Evolutionary conservation across 2,113 vertebrate genomes (phyloP).

Genomic region (Diadophis punctatus): DNA sequence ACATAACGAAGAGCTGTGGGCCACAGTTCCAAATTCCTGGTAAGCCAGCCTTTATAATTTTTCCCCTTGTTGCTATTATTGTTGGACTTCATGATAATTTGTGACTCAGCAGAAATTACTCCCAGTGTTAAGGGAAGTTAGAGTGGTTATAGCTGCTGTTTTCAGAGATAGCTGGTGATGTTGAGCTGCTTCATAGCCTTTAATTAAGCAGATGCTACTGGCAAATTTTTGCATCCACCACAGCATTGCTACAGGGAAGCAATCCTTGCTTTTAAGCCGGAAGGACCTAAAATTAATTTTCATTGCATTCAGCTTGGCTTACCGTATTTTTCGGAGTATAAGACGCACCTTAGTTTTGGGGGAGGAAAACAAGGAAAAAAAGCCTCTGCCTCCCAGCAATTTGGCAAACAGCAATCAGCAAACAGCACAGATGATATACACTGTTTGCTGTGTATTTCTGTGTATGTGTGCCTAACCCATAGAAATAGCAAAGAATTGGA

Average conservation of each 20-base stretch:
- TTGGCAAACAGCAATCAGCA: no score
- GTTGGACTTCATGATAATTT: constrained; percentile 35
- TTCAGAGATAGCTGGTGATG: constrained; percentile 30
- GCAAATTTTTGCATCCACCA: constrained; percentile 21
- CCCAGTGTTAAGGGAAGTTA: constrained; percentile 11
- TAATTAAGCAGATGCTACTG: constrained; percentile 1
- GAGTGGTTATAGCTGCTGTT: constrained; percentile 31
- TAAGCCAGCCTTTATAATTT: constrained; percentile 8
- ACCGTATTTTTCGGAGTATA: no score
- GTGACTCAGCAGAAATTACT: constrained; percentile 63
- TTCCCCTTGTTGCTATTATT: constrained; percentile 22
- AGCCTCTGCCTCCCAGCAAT: no score
- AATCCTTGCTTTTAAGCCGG: constrained; percentile 15
- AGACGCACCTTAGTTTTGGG: no score
- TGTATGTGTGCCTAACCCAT: no score
- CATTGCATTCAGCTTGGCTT: background rate
- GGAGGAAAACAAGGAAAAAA: no score
- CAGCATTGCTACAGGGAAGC: constrained; percentile 47
- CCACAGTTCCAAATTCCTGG: constrained; percentile 21
- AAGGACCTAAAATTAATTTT: constrained; percentile 18
- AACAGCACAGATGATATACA: no score
- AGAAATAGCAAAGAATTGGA: no score
- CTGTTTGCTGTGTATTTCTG: no score
- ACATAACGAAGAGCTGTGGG: background rate
- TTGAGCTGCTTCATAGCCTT: background rate